phyloP scores from a whole-genome alignment of 2,888 invertebrate species.

The Hipparchia sbordonii region DNA sequence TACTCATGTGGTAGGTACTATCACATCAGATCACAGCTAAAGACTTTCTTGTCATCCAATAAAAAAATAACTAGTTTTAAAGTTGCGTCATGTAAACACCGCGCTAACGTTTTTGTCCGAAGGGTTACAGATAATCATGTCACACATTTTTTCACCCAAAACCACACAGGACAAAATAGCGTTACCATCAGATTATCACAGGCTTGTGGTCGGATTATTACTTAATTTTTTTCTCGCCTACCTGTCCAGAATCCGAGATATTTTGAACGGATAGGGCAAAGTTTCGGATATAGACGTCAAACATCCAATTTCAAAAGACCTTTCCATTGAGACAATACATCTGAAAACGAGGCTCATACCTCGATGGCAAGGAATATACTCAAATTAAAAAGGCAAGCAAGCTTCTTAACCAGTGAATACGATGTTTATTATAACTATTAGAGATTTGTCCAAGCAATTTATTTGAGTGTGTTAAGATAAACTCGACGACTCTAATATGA shows the following conservation, averaged over 20 bases:
- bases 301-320: conserved; percentile 55
- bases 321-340: conserved; percentile 13
- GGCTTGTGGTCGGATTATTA: conserved; percentile 79
- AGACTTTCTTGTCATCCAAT: too few species aligned
- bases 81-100: conserved; percentile 54
- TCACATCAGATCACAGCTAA: too few species aligned
- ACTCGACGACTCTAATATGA: conserved; percentile 62
- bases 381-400: conserved; percentile 78
- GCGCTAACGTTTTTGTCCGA: conserved; percentile 58
- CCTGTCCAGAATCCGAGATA: conserved; percentile 72
- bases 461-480: conserved; percentile 72
- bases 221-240: conserved; percentile 79
- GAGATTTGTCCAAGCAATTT: conserved; percentile 80
- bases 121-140: conserved; percentile 79
- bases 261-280: conserved; percentile 60
- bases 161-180: conserved; percentile 83
- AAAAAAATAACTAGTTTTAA: not conserved
- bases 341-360: conserved; percentile 36
- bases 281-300: conserved; percentile 60
- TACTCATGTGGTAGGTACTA: too few species aligned
- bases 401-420: conserved; percentile 81
- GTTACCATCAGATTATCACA: conserved; percentile 82
- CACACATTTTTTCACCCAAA: conserved; percentile 77
- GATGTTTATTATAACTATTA: conserved; percentile 80
- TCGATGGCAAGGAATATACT: conserved; percentile 52